Percentiles rank a stretch among this genome's conserved stretches.
These are phyloP conservation scores for Vannuccia rotundouncinata DNA, from an alignment of 2,888 invertebrate species.

Conservation along the genomic window DNA sequence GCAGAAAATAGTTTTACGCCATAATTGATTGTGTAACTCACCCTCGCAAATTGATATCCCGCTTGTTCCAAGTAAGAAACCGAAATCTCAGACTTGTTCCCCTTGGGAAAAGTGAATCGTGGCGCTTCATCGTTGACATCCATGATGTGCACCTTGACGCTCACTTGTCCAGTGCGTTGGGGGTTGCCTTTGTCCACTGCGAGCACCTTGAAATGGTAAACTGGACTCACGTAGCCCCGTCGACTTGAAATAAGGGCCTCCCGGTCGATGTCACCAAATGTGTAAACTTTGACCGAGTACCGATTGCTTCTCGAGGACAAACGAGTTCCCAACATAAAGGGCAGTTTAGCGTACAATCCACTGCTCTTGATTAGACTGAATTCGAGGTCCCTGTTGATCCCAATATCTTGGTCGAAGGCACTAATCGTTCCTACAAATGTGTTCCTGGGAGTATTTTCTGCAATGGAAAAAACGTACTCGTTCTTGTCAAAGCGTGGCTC, in stretches of 20 bases:
- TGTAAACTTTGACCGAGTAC: constrained; percentile 6
- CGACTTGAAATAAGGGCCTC: constrained; percentile 8
- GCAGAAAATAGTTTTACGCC: too few relatives aligned
- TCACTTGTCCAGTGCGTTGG: background rate
- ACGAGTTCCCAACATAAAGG: background rate
- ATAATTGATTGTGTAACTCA: too few relatives aligned
- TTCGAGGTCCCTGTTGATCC: background rate
- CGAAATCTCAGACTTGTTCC: background rate
- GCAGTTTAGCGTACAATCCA: background rate
- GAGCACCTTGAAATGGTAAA: constrained; percentile 4
- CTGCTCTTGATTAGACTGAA: background rate
- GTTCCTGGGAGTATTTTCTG: background rate
- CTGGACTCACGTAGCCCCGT: background rate
- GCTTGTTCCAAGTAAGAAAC: constrained; percentile 21
- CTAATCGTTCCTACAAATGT: background rate
- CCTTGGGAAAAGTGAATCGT: constrained; percentile 18
- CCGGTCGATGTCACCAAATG: constrained; percentile 18
- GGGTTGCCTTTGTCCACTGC: constrained; percentile 15
- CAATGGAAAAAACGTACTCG: background rate
- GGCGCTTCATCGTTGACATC: constrained; percentile 35
- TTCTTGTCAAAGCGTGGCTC: background rate
- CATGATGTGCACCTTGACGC: background rate
- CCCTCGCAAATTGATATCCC: constrained; percentile 24
- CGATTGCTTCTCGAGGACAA: background rate
- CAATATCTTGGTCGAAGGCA: background rate